Base-by-base conservation (phyloP, 2,113 vertebrate species). In the Hippoglossus stenolepis region DNA sequence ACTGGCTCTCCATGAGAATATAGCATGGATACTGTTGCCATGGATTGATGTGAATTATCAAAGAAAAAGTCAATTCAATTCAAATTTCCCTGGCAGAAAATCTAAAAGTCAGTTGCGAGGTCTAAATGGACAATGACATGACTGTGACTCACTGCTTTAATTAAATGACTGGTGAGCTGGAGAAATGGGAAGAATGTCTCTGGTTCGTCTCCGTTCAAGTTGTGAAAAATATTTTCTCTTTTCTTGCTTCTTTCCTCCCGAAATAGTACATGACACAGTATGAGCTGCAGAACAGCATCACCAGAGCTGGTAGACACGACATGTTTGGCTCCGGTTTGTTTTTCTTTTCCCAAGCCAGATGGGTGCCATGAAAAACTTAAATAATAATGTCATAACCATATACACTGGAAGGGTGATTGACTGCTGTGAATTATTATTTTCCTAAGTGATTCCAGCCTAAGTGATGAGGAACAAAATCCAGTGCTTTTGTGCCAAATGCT, bases 1-100 rank as follows among this genome's bases (percentile, higher is more conserved):
- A 56, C 20, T 73, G 47, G 54, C 74, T 54, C 43, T 77, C 51
- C 15, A 43, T 56, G 59, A 65, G 79, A 72, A 54, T 4, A 72
- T 13, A 58, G 38, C 57, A 69, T 61, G 26, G 5, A 43, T 14
- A 18, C 21, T 65, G 61, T 38, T 59, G 56, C 23, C 23, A n/a
- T 63, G 53, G 56, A 66, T 28, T 40, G n/a, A 76, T 70, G 62
- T 43, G 12, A 79, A 45, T 51, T 10, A 49, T 40, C 20, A 23
- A 10, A 68, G 53, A 68, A 68, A 45, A 21, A 17, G 40, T 21
- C 23, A 11, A 31, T 31, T 31, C 28, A 7, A 31, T 31, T 31
- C 31, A 80, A 3, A 49, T 3, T 12, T 51, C 45, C 5, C 31
- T 56, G 58, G 49, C 58, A 66, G 26, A 49, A 49, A 23, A 64